Conservation (phyloP, 2,113 vertebrate species). For the Gasterosteus aculeatus region DNA sequence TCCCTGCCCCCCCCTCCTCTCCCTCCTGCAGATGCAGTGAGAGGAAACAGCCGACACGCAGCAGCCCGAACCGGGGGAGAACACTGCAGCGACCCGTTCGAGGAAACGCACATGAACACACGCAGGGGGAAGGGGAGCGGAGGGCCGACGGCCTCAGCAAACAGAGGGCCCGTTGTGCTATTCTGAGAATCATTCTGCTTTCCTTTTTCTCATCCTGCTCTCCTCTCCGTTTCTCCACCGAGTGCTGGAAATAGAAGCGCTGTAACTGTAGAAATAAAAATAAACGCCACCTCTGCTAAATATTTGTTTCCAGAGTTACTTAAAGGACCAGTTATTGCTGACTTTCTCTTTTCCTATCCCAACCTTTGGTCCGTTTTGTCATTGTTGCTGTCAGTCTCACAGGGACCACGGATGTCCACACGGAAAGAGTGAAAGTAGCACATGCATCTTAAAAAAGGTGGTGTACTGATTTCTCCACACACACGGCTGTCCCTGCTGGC, state of each 20-base stretch:
- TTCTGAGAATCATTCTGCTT: constrained; percentile 58
- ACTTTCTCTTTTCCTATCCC: not conserved
- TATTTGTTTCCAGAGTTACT: not conserved
- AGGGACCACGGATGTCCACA: not conserved
- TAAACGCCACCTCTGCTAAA: constrained; percentile 4
- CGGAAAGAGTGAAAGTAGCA: not conserved
- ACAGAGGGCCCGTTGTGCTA: constrained; percentile 58
- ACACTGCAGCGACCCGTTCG: constrained; percentile 39
- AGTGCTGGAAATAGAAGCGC: constrained; percentile 24
- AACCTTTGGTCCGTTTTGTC: not conserved
- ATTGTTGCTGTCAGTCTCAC: not conserved
- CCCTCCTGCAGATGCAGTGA: constrained; percentile 7
- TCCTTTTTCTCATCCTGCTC: constrained; percentile 23
- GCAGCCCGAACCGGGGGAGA: constrained; percentile 38
- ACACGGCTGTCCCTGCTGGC: not conserved
- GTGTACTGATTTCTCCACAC: not conserved
- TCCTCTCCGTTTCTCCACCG: constrained; percentile 32
- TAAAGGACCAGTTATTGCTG: not conserved
- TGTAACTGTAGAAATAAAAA: constrained; percentile 19
- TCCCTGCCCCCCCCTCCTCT: not conserved
- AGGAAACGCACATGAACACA: constrained; percentile 19
- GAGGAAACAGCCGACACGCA: constrained; percentile 31
- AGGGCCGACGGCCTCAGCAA: constrained; percentile 46
- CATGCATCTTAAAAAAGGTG: not conserved
- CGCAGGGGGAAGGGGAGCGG: constrained; percentile 12